Conservation (phyloP, 2,888 invertebrate genomes). For the Agonopterix arenella region DNA sequence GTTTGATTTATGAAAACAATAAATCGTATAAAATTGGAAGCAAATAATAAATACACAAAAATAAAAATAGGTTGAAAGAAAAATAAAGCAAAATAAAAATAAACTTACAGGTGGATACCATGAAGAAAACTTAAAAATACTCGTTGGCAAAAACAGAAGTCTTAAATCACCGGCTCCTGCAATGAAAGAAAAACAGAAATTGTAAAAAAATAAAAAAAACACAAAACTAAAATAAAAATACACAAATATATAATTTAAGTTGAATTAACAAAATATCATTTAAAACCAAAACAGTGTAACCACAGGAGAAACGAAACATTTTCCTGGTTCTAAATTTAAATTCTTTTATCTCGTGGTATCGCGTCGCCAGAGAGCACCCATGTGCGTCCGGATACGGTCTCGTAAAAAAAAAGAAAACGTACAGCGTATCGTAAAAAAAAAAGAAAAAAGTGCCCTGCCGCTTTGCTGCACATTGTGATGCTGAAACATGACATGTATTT, state of each 20-base stretch:
- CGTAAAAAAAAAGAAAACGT: conserved; percentile 17
- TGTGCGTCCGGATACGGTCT: conserved; percentile 26
- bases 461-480: conserved; percentile 17
- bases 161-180: conserved; percentile 41
- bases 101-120: conserved; percentile 78
- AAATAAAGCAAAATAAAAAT: conserved; percentile 20
- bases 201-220: conserved; percentile 33
- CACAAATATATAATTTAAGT: neutral
- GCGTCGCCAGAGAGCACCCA: conserved; percentile 16
- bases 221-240: conserved; percentile 20
- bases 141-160: conserved; percentile 41
- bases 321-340: conserved; percentile 51
- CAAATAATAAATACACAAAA: conserved; percentile 22
- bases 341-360: conserved; percentile 44
- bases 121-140: conserved; percentile 59
- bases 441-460: conserved; percentile 32
- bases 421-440: conserved; percentile 15
- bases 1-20: too few relatives aligned
- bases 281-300: conserved; percentile 9
- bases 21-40: neutral
- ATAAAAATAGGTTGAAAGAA: conserved; percentile 29
- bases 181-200: conserved; percentile 48
- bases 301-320: conserved; percentile 1
- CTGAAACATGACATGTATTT: neutral
- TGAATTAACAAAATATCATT: neutral